A percentile compares a stretch with the other conserved stretches of the same genome.
Conservation (phyloP, 92 coral and sea anemone genomes). For the Palythoa caribaeorum region DNA sequence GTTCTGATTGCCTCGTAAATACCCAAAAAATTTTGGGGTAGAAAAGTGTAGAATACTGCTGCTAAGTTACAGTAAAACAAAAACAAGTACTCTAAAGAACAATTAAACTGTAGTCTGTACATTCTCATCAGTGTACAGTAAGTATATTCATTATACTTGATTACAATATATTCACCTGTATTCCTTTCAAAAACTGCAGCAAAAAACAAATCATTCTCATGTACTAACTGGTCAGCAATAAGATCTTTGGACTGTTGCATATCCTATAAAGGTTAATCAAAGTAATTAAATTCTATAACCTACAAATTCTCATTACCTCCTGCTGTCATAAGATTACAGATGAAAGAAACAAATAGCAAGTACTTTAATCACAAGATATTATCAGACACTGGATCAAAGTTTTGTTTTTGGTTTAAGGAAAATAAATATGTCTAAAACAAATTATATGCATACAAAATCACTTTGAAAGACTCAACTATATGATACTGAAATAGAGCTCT, state of each 20-base stretch:
- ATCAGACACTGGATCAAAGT: too few relatives aligned
- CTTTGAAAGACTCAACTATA: too few relatives aligned
- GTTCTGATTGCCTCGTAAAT: too few relatives aligned
- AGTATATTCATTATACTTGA: too few relatives aligned
- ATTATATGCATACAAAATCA: too few relatives aligned
- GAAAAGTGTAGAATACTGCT: too few relatives aligned
- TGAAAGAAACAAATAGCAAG: too few relatives aligned
- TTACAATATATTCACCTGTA: conserved; percentile 50
- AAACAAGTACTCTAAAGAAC: background rate
- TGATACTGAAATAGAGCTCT: too few relatives aligned
- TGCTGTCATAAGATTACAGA: background rate
- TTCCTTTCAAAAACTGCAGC: conserved; percentile 82
- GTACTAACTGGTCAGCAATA: conserved; percentile 70
- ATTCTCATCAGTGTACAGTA: background rate
- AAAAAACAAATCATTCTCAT: conserved; percentile 86
- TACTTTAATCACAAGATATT: too few relatives aligned
- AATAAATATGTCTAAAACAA: too few relatives aligned
- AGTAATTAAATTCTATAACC: background rate
- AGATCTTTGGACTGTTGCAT: conserved; percentile 60
- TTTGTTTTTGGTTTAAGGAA: too few relatives aligned
- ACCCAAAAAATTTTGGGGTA: too few relatives aligned
- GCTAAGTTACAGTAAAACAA: background rate
- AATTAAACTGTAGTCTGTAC: background rate
- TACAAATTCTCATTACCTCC: background rate
- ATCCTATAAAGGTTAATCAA: conserved; percentile 67